Conservation (phyloP, 2,113 vertebrate genomes). For the Hippolais icterina region DNA sequence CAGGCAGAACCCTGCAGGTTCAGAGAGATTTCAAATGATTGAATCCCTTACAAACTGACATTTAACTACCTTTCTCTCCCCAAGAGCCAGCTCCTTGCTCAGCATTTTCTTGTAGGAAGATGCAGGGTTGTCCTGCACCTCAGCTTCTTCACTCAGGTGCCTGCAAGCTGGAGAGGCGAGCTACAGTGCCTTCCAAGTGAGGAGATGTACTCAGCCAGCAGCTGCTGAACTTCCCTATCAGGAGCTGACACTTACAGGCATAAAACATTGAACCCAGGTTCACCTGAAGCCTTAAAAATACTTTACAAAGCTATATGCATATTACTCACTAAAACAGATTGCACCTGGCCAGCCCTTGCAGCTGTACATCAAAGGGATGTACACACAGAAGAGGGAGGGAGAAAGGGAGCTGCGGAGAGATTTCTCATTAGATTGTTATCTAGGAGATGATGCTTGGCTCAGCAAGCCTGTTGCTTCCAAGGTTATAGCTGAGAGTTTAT, state of each 20-base stretch:
- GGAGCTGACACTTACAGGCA: not conserved
- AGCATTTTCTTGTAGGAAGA: not conserved
- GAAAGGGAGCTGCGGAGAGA: not conserved
- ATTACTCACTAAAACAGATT: not conserved
- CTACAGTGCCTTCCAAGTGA: not conserved
- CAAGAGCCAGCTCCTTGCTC: not conserved
- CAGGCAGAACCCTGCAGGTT: not conserved
- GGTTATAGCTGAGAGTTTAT: not conserved
- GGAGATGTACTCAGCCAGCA: not conserved
- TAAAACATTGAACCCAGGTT: not conserved
- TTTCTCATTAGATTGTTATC: slow-evolving; percentile 38
- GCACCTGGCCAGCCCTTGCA: slow-evolving; percentile 34
- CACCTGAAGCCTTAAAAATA: not conserved
- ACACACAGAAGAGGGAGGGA: not conserved
- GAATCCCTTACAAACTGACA: not conserved
- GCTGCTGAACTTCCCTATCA: not conserved
- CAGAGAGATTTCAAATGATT: not conserved
- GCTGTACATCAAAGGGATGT: slow-evolving; percentile 34
- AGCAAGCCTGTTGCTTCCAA: slow-evolving; percentile 8
- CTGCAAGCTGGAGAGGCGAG: not conserved
- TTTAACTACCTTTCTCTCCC: not conserved
- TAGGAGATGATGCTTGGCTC: slow-evolving; percentile 16
- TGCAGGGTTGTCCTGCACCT: not conserved
- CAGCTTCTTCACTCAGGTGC: not conserved
- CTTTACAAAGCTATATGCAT: not conserved